Conservation (phyloP, 2,113 vertebrate genomes). For the Gopherus evgoodei region DNA sequence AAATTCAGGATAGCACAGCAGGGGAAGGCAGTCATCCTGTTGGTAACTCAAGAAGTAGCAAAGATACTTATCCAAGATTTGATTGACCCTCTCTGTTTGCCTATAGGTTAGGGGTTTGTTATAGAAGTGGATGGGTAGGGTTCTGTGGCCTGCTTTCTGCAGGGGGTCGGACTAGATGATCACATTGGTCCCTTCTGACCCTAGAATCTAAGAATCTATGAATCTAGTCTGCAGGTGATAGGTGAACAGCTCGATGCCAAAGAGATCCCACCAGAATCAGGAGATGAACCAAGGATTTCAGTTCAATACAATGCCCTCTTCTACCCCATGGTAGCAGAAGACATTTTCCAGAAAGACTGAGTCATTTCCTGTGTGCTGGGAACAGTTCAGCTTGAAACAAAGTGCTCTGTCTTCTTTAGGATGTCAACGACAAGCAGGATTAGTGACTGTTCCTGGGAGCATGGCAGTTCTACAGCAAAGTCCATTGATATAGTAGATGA, state of each 20-base stretch:
- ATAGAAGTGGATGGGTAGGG: no score
- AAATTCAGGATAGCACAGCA: neutral
- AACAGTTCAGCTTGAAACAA: neutral
- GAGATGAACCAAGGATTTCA: neutral
- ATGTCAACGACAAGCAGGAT: neutral
- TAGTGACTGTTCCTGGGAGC: neutral
- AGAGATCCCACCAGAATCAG: neutral
- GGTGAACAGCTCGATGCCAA: neutral
- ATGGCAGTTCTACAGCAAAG: neutral
- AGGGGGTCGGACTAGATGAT: no score
- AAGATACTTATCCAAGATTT: neutral
- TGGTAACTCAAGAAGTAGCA: neutral
- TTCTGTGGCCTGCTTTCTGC: no score
- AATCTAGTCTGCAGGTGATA: neutral
- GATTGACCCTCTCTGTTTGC: neutral
- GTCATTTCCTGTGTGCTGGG: neutral
- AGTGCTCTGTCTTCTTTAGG: no score
- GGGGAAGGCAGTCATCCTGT: neutral
- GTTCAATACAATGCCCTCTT: neutral
- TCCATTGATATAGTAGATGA: neutral
- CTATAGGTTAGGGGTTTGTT: neutral
- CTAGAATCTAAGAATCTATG: no score
- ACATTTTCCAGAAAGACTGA: neutral
- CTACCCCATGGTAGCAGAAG: neutral
- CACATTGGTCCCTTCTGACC: no score